These are phyloP conservation scores for Cephus rjabovi DNA, from an alignment of 2,888 invertebrate species.

Conservation along the genomic window DNA sequence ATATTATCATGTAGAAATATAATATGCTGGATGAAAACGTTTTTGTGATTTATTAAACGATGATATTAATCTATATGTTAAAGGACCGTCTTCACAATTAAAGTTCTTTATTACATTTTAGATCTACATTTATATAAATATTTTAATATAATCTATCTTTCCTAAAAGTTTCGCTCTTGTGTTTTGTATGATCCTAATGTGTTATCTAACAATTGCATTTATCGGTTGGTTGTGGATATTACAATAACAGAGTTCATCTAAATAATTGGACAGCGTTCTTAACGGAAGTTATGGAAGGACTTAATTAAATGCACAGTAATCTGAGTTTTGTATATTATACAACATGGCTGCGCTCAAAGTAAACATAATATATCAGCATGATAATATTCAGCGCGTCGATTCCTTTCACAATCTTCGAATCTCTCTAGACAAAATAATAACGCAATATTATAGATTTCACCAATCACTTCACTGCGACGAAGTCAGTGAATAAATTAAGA, in stretches of 20 bases:
- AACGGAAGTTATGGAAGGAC: not conserved
- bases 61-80: not conserved
- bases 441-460: not conserved
- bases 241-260: not conserved
- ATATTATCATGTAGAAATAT: no score
- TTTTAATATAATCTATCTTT: conserved; percentile 18
- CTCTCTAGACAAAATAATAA: not conserved
- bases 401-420: not conserved
- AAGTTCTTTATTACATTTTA: conserved; percentile 21
- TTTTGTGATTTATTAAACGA: not conserved
- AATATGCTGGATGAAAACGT: no score
- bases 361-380: not conserved
- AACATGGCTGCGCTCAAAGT: not conserved
- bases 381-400: not conserved
- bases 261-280: not conserved
- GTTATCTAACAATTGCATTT: conserved; percentile 14
- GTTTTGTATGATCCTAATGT: conserved; percentile 8
- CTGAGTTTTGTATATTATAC: not conserved
- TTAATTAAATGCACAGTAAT: not conserved
- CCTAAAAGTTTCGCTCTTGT: conserved; percentile 8
- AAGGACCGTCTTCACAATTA: conserved; percentile 5
- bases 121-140: conserved; percentile 25
- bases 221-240: not conserved
- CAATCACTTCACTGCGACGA: not conserved
- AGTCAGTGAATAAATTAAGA: not conserved